Evolutionary conservation across 2,888 invertebrate genomes (phyloP).

Genomic region (Vesta saturnalis): DNA sequence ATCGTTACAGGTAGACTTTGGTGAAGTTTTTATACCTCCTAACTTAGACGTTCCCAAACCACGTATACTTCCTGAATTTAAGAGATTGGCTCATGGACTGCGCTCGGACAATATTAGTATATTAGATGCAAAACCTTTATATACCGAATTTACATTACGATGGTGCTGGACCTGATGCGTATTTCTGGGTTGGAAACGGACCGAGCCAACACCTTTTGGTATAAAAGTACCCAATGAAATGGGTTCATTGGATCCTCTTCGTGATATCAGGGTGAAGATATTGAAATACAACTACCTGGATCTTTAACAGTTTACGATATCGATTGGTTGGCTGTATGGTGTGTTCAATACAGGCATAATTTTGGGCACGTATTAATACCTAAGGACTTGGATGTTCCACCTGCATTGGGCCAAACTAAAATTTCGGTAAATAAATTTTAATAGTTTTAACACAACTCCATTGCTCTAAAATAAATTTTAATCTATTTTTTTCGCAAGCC

Average conservation of each 20-base stretch:
- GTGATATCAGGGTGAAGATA: slow-evolving; percentile 91
- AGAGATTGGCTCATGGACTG: slow-evolving; percentile 86
- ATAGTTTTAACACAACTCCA: background rate
- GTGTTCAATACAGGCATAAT: slow-evolving; percentile 88
- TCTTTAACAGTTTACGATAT: slow-evolving; percentile 89
- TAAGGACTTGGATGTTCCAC: slow-evolving; percentile 88
- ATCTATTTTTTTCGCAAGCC: slow-evolving; percentile 67
- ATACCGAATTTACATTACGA: slow-evolving; percentile 94
- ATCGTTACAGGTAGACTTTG: slow-evolving; percentile 82
- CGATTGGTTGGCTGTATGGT: slow-evolving; percentile 93
- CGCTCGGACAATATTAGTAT: slow-evolving; percentile 92
- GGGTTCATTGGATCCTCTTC: slow-evolving; percentile 81
- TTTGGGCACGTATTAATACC: slow-evolving; percentile 91
- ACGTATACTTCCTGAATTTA: slow-evolving; percentile 85
- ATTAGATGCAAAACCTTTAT: slow-evolving; percentile 90
- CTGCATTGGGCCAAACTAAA: slow-evolving; percentile 89
- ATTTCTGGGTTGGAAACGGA: slow-evolving; percentile 95
- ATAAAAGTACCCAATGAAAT: slow-evolving; percentile 91
- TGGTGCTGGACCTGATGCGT: slow-evolving; percentile 91
- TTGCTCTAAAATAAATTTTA: slow-evolving; percentile 15
- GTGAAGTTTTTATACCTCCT: slow-evolving; percentile 82
- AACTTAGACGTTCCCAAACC: slow-evolving; percentile 83
- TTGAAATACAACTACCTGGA: slow-evolving; percentile 88
- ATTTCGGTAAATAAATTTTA: slow-evolving; percentile 75
- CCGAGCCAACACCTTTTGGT: slow-evolving; percentile 82